phyloP scores from a whole-genome alignment of 2,113 vertebrate genomes.

The Paracanthobrama guichenoti region DNA sequence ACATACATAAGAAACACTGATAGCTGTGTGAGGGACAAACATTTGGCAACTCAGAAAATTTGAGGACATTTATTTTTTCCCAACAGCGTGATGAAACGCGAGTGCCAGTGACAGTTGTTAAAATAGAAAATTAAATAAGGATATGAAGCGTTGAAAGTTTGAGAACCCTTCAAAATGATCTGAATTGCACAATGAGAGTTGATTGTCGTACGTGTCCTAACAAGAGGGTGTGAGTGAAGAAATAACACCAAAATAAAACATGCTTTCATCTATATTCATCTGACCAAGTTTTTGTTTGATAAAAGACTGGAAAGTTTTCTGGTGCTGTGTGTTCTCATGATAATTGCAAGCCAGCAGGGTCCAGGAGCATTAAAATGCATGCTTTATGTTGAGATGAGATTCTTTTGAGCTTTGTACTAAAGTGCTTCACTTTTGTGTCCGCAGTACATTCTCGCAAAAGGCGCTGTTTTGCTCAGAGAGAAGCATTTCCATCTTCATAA shows the following conservation, averaged over 20 bases:
- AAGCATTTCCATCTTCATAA: constrained; percentile 13
- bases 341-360: not conserved
- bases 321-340: not conserved
- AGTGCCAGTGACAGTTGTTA: constrained; percentile 5
- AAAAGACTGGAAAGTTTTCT: not conserved
- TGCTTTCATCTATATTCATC: constrained; percentile 12
- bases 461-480: not conserved
- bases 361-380: not conserved
- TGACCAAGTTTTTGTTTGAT: not conserved
- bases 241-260: constrained; percentile 9
- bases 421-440: not conserved
- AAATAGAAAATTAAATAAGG: constrained; percentile 17
- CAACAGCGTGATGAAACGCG: constrained; percentile 5
- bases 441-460: not conserved
- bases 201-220: not conserved
- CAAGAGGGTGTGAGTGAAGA: constrained; percentile 24
- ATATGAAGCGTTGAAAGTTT: constrained; percentile 5
- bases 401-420: not conserved
- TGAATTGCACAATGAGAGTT: constrained; percentile 1
- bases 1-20: constrained; percentile 10
- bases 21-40: not conserved
- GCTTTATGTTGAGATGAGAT: constrained; percentile 24
- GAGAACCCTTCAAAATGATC: constrained; percentile 25
- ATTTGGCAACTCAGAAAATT: constrained; percentile 5
- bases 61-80: constrained; percentile 18